Percentiles rank a stretch among this genome's conserved stretches.
Conservation (phyloP, 2,113 vertebrate genomes). For the Neopipo cinnamomea region DNA sequence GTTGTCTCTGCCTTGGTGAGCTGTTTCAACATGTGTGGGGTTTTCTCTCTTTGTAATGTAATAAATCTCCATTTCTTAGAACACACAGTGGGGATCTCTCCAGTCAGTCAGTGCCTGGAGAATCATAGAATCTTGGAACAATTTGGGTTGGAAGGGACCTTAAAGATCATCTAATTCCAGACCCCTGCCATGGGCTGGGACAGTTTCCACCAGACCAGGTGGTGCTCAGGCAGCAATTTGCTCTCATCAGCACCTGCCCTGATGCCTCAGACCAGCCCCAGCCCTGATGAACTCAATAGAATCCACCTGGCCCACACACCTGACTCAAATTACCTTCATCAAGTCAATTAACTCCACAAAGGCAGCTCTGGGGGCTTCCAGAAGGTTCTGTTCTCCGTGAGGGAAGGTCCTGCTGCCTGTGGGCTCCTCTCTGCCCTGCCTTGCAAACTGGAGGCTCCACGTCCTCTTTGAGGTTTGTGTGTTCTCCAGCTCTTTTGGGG, state of each 20-base stretch:
- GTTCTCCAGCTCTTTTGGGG: fast-evolving
- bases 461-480: not conserved
- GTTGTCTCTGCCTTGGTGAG: not conserved
- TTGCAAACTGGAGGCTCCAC: fast-evolving
- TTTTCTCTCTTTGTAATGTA: not conserved
- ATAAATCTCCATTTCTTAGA: not conserved
- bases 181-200: not conserved
- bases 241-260: not conserved
- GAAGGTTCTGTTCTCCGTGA: fast-evolving
- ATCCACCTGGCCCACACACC: too few relatives aligned
- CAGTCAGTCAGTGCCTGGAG: not conserved
- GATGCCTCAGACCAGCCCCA: too few relatives aligned
- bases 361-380: too few relatives aligned
- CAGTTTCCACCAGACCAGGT: fast-evolving
- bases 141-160: not conserved
- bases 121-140: fast-evolving
- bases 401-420: fast-evolving
- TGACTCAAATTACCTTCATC: too few relatives aligned
- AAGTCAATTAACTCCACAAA: too few relatives aligned
- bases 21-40: not conserved
- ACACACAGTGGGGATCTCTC: fast-evolving
- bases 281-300: too few relatives aligned
- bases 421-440: fast-evolving
- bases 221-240: not conserved
- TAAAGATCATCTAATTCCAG: not conserved